Evolutionary conservation across 2,888 invertebrate genomes (phyloP).

Genomic region (Dasypogon diadema): DNA sequence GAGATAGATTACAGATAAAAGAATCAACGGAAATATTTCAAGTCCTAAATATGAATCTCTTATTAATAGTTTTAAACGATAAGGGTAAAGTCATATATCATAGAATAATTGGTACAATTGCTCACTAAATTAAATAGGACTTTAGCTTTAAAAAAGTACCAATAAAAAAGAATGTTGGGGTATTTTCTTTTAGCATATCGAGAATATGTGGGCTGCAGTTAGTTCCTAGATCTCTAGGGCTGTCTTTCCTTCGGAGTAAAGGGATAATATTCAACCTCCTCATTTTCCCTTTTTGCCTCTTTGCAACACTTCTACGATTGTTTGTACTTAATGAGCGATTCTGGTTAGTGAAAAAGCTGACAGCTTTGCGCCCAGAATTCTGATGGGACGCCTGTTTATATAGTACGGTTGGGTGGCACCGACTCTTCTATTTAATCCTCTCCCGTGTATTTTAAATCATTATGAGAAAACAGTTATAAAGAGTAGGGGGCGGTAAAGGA

Average conservation of each 20-base stretch:
- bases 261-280: background rate
- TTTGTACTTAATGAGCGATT: constrained; percentile 19
- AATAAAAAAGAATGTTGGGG: too few species aligned
- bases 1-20: background rate
- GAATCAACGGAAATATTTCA: too few species aligned
- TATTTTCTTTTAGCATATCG: too few species aligned
- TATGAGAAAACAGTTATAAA: background rate
- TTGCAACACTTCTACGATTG: background rate
- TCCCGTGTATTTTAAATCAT: background rate
- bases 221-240: too few species aligned
- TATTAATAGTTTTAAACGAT: too few species aligned
- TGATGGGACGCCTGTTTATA: background rate
- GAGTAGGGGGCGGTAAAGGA: background rate
- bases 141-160: too few species aligned
- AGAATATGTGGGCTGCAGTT: too few species aligned
- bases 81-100: too few species aligned
- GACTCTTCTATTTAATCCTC: background rate
- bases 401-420: background rate
- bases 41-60: too few species aligned
- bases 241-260: too few species aligned
- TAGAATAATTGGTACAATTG: too few species aligned
- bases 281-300: background rate
- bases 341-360: constrained; percentile 3
- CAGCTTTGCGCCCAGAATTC: background rate
- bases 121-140: too few species aligned